Percentiles rank a stretch among this genome's conserved stretches.
Conservation (phyloP, 2,797 vertebrate genomes). For the Todus mexicanus region DNA sequence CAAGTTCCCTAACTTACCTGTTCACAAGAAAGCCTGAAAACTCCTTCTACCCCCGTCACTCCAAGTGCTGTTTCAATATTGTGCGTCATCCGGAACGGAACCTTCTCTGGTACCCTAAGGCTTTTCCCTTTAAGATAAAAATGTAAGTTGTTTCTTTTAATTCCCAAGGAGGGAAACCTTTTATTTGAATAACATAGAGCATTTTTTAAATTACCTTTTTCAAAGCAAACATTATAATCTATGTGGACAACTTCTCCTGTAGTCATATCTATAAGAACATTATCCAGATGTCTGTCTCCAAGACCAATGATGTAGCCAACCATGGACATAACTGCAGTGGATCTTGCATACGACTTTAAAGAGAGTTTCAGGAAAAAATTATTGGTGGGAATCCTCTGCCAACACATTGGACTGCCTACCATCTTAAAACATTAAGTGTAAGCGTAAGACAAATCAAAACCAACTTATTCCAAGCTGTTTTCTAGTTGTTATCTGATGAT, state of each 20-base stretch:
- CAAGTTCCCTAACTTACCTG: slow-evolving; percentile 78
- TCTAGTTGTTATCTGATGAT: not conserved
- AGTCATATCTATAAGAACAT: slow-evolving; percentile 98
- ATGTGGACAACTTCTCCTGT: slow-evolving; percentile 99
- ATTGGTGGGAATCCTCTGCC: slow-evolving; percentile 37
- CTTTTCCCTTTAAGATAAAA: slow-evolving; percentile 88
- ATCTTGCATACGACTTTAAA: slow-evolving; percentile 91
- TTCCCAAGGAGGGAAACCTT: slow-evolving; percentile 10
- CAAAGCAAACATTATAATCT: slow-evolving; percentile 99
- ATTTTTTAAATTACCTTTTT: slow-evolving; percentile 86
- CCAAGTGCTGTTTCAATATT: slow-evolving; percentile 96
- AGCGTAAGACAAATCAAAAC: slow-evolving; percentile 17
- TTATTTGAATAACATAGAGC: slow-evolving; percentile 40
- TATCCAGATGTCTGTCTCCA: slow-evolving; percentile 97
- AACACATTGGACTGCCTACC: slow-evolving; percentile 38
- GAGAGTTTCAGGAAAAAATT: slow-evolving; percentile 58
- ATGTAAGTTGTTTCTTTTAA: slow-evolving; percentile 41
- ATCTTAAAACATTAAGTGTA: slow-evolving; percentile 28
- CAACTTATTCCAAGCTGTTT: not conserved
- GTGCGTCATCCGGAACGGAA: slow-evolving; percentile 98
- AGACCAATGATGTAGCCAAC: slow-evolving; percentile 99
- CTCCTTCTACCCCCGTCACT: slow-evolving; percentile 96
- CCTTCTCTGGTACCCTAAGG: slow-evolving; percentile 97
- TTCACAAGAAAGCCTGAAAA: slow-evolving; percentile 97
- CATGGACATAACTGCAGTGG: slow-evolving; percentile 99